phyloP scores from a whole-genome alignment of 2,888 invertebrate species.

The Eudemis profundana region DNA sequence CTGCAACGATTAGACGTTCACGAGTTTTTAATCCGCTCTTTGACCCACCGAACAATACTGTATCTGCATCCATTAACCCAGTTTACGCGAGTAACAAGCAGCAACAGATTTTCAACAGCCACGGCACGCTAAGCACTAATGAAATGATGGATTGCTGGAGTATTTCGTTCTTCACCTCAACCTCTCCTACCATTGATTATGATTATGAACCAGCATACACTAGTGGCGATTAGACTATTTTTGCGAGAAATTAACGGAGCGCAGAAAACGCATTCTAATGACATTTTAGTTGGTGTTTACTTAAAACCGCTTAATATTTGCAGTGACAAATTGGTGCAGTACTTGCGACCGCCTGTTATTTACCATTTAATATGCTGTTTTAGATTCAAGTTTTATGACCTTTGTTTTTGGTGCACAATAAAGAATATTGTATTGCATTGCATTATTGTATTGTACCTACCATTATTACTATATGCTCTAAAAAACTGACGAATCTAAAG shows the following conservation, averaged over 20 bases:
- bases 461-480: neutral
- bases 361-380: no score
- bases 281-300: conserved; percentile 2
- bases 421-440: no score
- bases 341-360: no score
- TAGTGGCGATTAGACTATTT: conserved; percentile 17
- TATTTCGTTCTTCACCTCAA: conserved; percentile 30
- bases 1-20: conserved; percentile 21
- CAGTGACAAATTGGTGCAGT: neutral
- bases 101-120: conserved; percentile 31
- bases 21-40: conserved; percentile 26
- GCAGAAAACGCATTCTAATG: conserved; percentile 11
- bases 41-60: conserved; percentile 53
- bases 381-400: no score
- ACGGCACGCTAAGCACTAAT: conserved; percentile 48
- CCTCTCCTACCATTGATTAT: conserved; percentile 17
- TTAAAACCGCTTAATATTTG: neutral
- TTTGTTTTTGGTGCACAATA: no score
- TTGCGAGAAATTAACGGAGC: conserved; percentile 24
- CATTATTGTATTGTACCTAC: no score
- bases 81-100: conserved; percentile 56
- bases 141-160: conserved; percentile 48
- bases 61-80: conserved; percentile 67
- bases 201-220: conserved; percentile 8
- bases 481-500: neutral